These are phyloP conservation scores for Athalia circularis DNA, from an alignment of 2,888 invertebrate species.

Conservation along the genomic window DNA sequence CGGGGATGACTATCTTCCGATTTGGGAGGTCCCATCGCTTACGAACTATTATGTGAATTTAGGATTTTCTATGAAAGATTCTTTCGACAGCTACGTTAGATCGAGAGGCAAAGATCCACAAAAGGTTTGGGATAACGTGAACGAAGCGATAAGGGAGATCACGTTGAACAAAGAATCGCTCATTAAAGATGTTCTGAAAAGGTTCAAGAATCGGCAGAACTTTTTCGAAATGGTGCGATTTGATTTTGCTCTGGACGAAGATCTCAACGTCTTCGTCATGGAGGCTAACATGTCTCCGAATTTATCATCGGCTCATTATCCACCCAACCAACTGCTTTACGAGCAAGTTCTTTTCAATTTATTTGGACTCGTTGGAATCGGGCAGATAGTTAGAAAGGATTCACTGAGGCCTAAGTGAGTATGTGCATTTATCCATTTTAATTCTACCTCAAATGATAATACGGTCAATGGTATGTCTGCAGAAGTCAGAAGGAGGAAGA, in stretches of 20 bases:
- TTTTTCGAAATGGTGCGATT: slow-evolving; percentile 98
- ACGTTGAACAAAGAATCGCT: slow-evolving; percentile 83
- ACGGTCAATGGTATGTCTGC: slow-evolving; percentile 42
- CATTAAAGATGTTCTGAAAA: slow-evolving; percentile 79
- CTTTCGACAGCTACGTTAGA: slow-evolving; percentile 86
- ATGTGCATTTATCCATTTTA: slow-evolving; percentile 48
- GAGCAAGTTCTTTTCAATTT: slow-evolving; percentile 94
- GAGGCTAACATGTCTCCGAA: slow-evolving; percentile 99
- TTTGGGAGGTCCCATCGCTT: slow-evolving; percentile 92
- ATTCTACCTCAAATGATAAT: not conserved
- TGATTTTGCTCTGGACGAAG: slow-evolving; percentile 93
- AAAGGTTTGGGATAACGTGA: slow-evolving; percentile 87
- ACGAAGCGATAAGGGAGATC: slow-evolving; percentile 84
- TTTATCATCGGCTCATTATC: slow-evolving; percentile 93
- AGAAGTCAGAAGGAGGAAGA: slow-evolving; percentile 76
- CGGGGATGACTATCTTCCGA: slow-evolving; percentile 94
- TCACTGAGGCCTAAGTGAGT: slow-evolving; percentile 73
- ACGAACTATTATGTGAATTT: slow-evolving; percentile 82
- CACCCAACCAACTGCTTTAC: slow-evolving; percentile 91
- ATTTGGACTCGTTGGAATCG: slow-evolving; percentile 87
- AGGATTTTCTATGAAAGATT: slow-evolving; percentile 89
- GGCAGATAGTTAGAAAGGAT: slow-evolving; percentile 74
- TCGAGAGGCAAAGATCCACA: slow-evolving; percentile 82
- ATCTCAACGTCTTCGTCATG: slow-evolving; percentile 90
- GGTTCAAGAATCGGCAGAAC: slow-evolving; percentile 74